Evolutionary conservation across 2,888 invertebrate genomes (phyloP).

Genomic region (Harmothoe impar): DNA sequence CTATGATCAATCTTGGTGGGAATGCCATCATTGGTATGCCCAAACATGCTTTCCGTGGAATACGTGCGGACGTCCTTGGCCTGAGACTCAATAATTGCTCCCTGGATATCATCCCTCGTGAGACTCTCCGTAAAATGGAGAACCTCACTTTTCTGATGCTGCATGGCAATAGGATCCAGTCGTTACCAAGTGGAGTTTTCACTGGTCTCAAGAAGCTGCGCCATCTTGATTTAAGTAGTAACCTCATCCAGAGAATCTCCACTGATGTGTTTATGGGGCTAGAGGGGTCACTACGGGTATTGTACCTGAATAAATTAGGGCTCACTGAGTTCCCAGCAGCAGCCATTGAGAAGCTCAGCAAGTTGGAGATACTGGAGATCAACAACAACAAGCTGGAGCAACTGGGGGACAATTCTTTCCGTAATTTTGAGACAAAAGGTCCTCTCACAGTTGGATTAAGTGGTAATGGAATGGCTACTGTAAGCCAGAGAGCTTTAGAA

Average conservation of each 20-base stretch:
- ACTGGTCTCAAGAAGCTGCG: conserved; percentile 26
- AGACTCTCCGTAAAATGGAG: conserved; percentile 33
- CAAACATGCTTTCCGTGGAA: conserved; percentile 51
- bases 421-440: conserved; percentile 38
- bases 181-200: conserved; percentile 33
- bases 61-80: conserved; percentile 18
- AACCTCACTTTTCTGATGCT: conserved; percentile 49
- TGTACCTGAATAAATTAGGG: conserved; percentile 17
- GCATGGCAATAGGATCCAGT: conserved; percentile 50
- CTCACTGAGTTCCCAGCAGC: conserved; percentile 54
- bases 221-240: conserved; percentile 37
- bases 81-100: conserved; percentile 54
- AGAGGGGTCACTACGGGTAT: neutral
- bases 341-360: conserved; percentile 35
- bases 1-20: conserved; percentile 46
- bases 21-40: conserved; percentile 58
- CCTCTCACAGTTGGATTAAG: conserved; percentile 37
- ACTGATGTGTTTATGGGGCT: conserved; percentile 51
- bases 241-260: conserved; percentile 28
- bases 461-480: conserved; percentile 24
- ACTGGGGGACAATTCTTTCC: conserved; percentile 47
- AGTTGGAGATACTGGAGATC: conserved; percentile 36
- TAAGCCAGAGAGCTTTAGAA: conserved; percentile 37
- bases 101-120: conserved; percentile 45
- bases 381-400: conserved; percentile 29